phyloP scores from a whole-genome alignment of 53 echinoderm and acorn worm species.

The Holothuria scabra region DNA sequence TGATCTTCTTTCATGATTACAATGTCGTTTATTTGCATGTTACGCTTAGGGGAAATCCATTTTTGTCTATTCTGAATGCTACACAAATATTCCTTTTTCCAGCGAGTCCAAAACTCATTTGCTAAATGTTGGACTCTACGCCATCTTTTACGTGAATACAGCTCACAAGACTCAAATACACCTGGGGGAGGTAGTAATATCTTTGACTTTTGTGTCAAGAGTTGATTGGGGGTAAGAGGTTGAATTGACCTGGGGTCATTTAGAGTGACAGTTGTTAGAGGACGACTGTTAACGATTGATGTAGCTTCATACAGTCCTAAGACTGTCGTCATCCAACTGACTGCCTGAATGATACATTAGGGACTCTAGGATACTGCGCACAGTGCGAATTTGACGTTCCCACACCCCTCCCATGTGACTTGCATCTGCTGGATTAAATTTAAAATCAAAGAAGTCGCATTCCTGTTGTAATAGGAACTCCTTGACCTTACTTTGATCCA shows the following conservation, averaged over 20 bases:
- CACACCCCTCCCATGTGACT: too few species aligned
- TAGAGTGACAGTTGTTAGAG: conserved; percentile 12
- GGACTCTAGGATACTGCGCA: conserved; percentile 45
- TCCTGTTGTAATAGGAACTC: too few species aligned
- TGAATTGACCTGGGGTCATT: conserved; percentile 29
- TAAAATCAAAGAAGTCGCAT: too few species aligned
- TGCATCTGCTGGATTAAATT: too few species aligned
- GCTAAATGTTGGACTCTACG: conserved; percentile 58
- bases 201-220: conserved; percentile 53
- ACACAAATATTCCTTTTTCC: too few species aligned
- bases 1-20: conserved; percentile 58
- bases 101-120: conserved; percentile 73
- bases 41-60: conserved; percentile 49
- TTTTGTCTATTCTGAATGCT: too few species aligned
- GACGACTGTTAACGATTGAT: too few species aligned
- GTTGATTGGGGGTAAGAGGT: conserved; percentile 62
- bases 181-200: conserved; percentile 59
- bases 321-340: conserved; percentile 53
- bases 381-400: conserved; percentile 54
- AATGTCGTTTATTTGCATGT: conserved; percentile 54
- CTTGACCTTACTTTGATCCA: too few species aligned
- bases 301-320: too few species aligned
- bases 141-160: too few species aligned
- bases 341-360: conserved; percentile 31
- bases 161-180: conserved; percentile 46